Evolutionary conservation across 2,113 vertebrate species (phyloP).

Genomic region (Apeltes quadracus): DNA sequence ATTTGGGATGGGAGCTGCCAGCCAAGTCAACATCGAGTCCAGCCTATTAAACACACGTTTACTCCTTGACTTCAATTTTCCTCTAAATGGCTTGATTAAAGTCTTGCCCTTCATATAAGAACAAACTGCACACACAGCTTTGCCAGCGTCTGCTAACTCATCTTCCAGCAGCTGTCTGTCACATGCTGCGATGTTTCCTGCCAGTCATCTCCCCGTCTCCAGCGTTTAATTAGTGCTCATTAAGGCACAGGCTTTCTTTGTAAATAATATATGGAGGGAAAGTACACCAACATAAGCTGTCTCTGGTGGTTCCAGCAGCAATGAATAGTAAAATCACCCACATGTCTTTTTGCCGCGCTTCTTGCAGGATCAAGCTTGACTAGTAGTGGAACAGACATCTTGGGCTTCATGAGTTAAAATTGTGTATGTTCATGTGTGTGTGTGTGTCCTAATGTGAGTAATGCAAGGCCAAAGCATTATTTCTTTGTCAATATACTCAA

Average conservation of each 20-base stretch:
- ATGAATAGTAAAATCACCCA: conserved; percentile 60
- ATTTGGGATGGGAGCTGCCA: not conserved
- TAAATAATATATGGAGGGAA: conserved; percentile 77
- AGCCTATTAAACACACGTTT: not conserved
- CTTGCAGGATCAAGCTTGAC: conserved; percentile 34
- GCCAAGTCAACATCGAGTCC: not conserved
- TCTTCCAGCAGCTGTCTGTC: conserved; percentile 78
- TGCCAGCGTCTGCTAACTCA: conserved; percentile 52
- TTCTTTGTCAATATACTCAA: conserved; percentile 3
- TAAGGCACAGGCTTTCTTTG: conserved; percentile 70
- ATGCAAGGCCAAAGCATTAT: conserved; percentile 2
- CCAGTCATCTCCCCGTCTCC: conserved; percentile 73
- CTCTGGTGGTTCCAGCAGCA: conserved; percentile 58
- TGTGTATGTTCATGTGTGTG: not conserved
- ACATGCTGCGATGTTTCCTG: conserved; percentile 72
- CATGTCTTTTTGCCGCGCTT: conserved; percentile 35
- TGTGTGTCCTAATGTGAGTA: conserved; percentile 1
- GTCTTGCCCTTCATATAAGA: conserved; percentile 25
- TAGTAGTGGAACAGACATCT: not conserved
- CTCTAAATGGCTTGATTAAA: conserved; percentile 20
- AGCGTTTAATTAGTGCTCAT: conserved; percentile 79
- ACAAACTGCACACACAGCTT: conserved; percentile 27
- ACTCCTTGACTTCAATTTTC: not conserved
- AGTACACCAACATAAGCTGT: conserved; percentile 65
- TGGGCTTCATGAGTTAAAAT: conserved; percentile 4